Evolutionary conservation across 2,888 invertebrate species (phyloP).

Genomic region (Tholera decimalis): DNA sequence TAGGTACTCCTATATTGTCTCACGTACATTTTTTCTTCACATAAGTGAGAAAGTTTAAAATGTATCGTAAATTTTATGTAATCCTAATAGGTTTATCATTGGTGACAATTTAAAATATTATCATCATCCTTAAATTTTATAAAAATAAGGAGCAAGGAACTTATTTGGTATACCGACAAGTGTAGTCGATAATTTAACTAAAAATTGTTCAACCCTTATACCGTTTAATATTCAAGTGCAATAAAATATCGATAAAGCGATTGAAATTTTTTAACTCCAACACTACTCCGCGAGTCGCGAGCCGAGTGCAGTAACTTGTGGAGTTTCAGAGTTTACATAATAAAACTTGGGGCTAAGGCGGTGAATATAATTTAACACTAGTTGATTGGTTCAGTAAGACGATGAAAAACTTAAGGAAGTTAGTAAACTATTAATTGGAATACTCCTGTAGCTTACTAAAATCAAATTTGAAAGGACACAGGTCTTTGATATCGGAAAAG

Average conservation of each 20-base stretch:
- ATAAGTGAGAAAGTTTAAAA: too few species aligned
- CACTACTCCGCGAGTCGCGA: slow-evolving; percentile 58
- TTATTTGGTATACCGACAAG: neutral
- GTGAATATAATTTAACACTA: slow-evolving; percentile 46
- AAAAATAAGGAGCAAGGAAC: neutral
- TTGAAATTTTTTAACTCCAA: slow-evolving; percentile 72
- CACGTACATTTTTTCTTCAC: too few species aligned
- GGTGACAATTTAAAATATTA: slow-evolving; percentile 44
- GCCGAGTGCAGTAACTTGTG: slow-evolving; percentile 54
- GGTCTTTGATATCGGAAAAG: neutral
- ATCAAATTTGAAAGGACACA: neutral
- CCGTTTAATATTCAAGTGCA: slow-evolving; percentile 57
- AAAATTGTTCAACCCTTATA: slow-evolving; percentile 39
- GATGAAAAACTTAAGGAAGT: slow-evolving; percentile 34
- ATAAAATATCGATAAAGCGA: slow-evolving; percentile 69
- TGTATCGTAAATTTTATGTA: too few species aligned
- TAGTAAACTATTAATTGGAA: slow-evolving; percentile 18
- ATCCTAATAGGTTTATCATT: too few species aligned
- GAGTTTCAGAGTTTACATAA: slow-evolving; percentile 64
- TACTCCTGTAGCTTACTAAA: slow-evolving; percentile 18
- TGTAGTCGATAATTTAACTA: slow-evolving; percentile 15
- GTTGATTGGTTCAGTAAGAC: slow-evolving; percentile 45
- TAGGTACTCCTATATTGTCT: too few species aligned
- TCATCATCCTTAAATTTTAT: neutral
- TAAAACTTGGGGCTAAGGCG: slow-evolving; percentile 63